Percentiles rank a stretch among this genome's conserved stretches.
Conservation (phyloP, 2,888 invertebrate genomes). For the Pandemis corylana region DNA sequence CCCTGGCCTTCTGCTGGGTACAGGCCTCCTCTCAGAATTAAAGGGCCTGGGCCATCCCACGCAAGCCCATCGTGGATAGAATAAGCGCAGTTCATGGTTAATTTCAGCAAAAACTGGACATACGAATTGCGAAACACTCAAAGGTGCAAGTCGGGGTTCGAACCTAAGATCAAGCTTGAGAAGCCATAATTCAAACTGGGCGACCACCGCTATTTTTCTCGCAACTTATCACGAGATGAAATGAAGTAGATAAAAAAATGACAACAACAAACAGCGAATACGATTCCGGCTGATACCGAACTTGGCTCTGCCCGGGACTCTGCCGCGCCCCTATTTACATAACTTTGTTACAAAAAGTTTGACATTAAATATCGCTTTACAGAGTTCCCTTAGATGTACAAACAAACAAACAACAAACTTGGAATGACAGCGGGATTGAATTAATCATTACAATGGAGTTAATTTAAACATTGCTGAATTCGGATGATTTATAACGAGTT, state of each 20-base stretch:
- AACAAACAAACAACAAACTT: conserved; percentile 14
- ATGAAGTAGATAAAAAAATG: not conserved
- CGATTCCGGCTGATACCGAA: not conserved
- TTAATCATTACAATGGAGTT: conserved; percentile 14
- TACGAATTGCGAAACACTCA: too few relatives aligned
- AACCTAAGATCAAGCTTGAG: too few relatives aligned
- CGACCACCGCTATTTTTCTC: too few relatives aligned
- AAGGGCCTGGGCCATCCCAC: too few relatives aligned
- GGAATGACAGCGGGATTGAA: conserved; percentile 14
- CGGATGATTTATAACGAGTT: conserved; percentile 12
- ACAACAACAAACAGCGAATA: not conserved
- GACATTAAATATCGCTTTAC: conserved; percentile 8
- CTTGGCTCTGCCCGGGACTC: not conserved
- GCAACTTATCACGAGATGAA: not conserved
- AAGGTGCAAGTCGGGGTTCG: too few relatives aligned
- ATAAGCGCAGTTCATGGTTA: too few relatives aligned
- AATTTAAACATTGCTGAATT: conserved; percentile 16
- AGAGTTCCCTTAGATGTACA: not conserved
- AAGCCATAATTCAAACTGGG: too few relatives aligned
- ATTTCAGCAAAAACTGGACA: too few relatives aligned
- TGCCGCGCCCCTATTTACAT: not conserved
- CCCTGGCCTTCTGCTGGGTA: too few relatives aligned
- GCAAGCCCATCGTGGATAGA: too few relatives aligned
- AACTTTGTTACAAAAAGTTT: conserved; percentile 14
- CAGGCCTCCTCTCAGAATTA: too few relatives aligned